Base-by-base conservation (phyloP, 2,797 vertebrate species). In the Cryptoprocta ferox region DNA sequence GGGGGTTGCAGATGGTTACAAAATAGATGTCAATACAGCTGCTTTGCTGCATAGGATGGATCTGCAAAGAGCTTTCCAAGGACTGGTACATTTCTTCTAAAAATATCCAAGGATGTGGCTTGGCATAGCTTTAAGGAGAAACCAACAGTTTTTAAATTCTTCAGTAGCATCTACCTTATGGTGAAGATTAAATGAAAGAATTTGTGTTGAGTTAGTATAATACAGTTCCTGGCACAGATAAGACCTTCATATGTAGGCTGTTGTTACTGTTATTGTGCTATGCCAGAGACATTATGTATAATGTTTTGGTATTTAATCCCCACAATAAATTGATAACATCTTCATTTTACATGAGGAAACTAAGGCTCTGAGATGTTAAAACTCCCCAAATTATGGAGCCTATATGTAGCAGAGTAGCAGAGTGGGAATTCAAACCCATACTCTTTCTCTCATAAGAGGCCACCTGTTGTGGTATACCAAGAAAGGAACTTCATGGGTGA, bases 41-140 rank as follows among this genome's bases (percentile, higher is more conserved):
- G 68, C 82, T 96, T 86, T 93, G 61, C 85, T 50, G 16, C 15
- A 82, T 70, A 91, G 73, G 68, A 14, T 88, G 50, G 66, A n/a
- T 93, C 89, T 88, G 56, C 92, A 89, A 79, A 91, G 94, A 88
- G 79, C 71, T 61, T 97, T 88, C 81, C 71, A 93, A 89, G 75
- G 32, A 80, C 89, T 95, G 66, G 71, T 95, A n/a, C 39, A 16
- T 95, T 93, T 71, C 65, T 93, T 89, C 92, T 53, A 70, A 89
- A 95, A 94, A 83, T 83, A 92, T 63, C 35, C 37, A 84, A 92
- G 84, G 80, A 92, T 48, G 48, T 80, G 70, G 42, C 37, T 95
- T 91, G 89, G 65, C 59, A 42, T 61, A 48, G 61, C 63, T 83
- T 88, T 93, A 76, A 59, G 83, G 81, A 80, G 68, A 96, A 95